Evolutionary conservation across 2,888 invertebrate genomes (phyloP).

Genomic region (Agriopis marginaria): DNA sequence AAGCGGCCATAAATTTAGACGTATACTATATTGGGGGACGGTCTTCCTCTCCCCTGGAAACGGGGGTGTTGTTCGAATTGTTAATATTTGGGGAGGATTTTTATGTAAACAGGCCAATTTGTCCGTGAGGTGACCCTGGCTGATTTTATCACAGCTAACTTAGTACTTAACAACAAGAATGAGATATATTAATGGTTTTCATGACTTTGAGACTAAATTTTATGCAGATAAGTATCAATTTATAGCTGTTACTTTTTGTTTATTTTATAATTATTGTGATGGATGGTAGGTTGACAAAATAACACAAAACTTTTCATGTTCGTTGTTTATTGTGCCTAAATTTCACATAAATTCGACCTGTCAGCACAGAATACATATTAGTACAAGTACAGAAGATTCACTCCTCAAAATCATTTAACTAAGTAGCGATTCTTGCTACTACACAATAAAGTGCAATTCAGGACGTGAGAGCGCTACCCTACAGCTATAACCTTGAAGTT

Average conservation of each 20-base stretch:
- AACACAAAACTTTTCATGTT: no score
- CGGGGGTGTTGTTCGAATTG: conserved; percentile 44
- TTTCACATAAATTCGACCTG: no score
- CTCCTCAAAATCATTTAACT: no score
- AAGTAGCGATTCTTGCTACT: no score
- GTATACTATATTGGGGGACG: conserved; percentile 2
- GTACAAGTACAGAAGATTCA: no score
- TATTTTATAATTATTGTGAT: no score
- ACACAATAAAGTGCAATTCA: no score
- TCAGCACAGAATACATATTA: no score
- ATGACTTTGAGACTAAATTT: background rate
- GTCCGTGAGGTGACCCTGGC: conserved; percentile 31
- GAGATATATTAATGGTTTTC: conserved; percentile 3
- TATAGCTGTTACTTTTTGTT: background rate
- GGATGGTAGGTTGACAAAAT: no score
- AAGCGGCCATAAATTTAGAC: background rate
- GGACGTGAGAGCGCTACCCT: no score
- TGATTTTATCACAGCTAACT: background rate
- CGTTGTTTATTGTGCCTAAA: no score
- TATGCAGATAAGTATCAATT: background rate
- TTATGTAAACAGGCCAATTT: conserved; percentile 42
- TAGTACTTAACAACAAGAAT: background rate
- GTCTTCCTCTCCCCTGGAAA: background rate
- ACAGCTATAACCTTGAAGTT: no score
- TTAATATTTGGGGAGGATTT: conserved; percentile 43